These are phyloP conservation scores for Porites lobata DNA, from an alignment of 92 coral and sea anemone species.

Conservation along the genomic window DNA sequence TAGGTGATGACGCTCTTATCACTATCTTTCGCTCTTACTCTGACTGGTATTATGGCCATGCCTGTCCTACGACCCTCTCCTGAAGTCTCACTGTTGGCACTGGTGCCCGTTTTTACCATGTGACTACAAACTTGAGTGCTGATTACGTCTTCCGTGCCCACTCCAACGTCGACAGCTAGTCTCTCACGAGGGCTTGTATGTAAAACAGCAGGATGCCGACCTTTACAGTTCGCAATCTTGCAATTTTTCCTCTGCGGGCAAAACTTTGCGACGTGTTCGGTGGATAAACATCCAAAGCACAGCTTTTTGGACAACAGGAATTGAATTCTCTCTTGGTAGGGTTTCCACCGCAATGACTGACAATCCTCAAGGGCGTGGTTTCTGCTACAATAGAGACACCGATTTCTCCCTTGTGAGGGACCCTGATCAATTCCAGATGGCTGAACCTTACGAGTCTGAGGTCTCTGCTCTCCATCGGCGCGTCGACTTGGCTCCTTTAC, in stretches of 20 bases:
- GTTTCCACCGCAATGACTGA: constrained; percentile 34
- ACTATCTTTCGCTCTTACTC: constrained; percentile 44
- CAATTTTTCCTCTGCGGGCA: constrained; percentile 45
- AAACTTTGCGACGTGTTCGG: constrained; percentile 36
- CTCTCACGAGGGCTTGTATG: constrained; percentile 33
- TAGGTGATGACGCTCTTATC: constrained; percentile 19
- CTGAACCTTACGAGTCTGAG: neutral
- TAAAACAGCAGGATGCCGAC: constrained; percentile 56
- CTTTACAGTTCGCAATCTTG: constrained; percentile 33
- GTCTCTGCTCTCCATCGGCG: neutral
- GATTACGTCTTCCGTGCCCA: neutral
- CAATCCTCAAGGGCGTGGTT: constrained; percentile 51
- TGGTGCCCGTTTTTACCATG: neutral
- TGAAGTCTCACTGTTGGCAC: constrained; percentile 3
- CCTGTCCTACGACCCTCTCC: constrained; percentile 35
- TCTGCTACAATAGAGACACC: constrained; percentile 32
- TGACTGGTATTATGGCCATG: constrained; percentile 64
- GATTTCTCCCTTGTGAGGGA: neutral
- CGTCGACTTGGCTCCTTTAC: too few relatives aligned
- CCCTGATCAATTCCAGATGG: neutral
- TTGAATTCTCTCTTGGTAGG: constrained; percentile 49
- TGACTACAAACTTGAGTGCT: neutral
- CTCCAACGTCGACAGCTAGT: neutral
- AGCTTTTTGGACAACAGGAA: constrained; percentile 35
- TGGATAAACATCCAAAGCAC: constrained; percentile 65